Conservation (phyloP, 2,888 invertebrate species). For the Cerceris ruficornis region DNA sequence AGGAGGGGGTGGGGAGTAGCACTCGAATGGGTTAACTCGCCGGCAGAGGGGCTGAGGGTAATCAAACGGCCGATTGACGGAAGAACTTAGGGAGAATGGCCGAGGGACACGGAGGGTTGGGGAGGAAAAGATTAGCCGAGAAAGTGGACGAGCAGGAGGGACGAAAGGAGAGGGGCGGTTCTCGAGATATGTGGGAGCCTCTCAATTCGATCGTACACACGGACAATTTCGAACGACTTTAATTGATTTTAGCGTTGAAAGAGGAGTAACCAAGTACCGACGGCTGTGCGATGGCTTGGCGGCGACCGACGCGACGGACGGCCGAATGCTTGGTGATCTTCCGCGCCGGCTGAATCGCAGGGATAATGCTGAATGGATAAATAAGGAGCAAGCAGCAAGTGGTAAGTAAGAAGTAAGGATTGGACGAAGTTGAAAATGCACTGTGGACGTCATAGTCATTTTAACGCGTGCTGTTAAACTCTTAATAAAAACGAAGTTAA, state of each 20-base stretch:
- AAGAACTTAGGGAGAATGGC: conserved; percentile 32
- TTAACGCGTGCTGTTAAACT: too few relatives aligned
- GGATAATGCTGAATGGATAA: too few relatives aligned
- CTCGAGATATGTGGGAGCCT: conserved; percentile 70
- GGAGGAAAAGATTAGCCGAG: background rate
- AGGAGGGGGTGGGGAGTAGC: conserved; percentile 19
- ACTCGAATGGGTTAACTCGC: conserved; percentile 41
- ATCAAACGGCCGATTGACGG: conserved; percentile 59
- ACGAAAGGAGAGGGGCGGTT: conserved; percentile 41
- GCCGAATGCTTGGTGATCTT: too few relatives aligned
- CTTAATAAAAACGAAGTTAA: too few relatives aligned
- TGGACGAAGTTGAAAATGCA: too few relatives aligned
- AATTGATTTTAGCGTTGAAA: conserved; percentile 65
- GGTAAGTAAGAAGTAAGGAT: too few relatives aligned
- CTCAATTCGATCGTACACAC: conserved; percentile 69
- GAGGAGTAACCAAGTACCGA: conserved; percentile 28
- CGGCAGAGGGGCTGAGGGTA: conserved; percentile 40
- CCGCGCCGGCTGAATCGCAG: too few relatives aligned
- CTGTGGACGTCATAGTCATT: too few relatives aligned
- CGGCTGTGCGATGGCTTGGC: background rate
- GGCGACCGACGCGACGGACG: too few relatives aligned
- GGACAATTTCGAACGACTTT: conserved; percentile 67
- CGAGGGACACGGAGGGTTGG: conserved; percentile 18
- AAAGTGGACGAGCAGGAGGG: background rate
- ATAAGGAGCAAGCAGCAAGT: too few relatives aligned